Conservation (phyloP, 2,113 vertebrate genomes). For the Urocynchramus pylzowi region DNA sequence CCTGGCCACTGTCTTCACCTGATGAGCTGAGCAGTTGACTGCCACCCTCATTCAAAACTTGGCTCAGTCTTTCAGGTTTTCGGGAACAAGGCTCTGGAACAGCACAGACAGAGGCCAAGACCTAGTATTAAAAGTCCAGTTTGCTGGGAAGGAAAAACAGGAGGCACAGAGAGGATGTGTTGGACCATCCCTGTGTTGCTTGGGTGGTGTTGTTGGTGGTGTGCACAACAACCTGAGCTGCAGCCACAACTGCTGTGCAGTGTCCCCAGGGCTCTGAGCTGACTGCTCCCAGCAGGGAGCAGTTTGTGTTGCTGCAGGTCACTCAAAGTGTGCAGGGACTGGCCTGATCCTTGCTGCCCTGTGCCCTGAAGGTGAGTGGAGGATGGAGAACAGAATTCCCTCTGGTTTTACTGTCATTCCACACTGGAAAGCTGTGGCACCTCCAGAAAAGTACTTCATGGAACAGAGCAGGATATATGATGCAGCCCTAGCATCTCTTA, state of each 20-base stretch:
- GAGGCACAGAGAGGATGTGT: neutral
- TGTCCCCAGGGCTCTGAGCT: neutral
- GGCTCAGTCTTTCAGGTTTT: neutral
- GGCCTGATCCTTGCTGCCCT: neutral
- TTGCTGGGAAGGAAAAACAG: neutral
- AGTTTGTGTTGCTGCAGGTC: neutral
- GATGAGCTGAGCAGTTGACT: neutral
- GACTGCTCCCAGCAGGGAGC: neutral
- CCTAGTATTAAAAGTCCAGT: neutral
- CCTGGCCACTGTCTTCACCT: neutral
- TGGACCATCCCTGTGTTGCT: neutral
- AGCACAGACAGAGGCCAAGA: neutral
- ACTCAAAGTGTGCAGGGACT: neutral
- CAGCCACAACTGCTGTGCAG: rapidly evolving
- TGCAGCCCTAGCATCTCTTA: neutral
- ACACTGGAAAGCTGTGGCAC: neutral
- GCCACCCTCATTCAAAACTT: neutral
- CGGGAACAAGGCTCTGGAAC: neutral
- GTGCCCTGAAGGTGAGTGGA: neutral
- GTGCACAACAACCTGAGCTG: neutral
- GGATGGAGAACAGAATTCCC: neutral
- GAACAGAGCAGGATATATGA: neutral
- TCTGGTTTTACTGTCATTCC: neutral
- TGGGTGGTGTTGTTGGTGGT: neutral
- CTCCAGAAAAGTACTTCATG: neutral